Conservation (phyloP, 2,113 vertebrate species). For the Microcebus murinus region DNA sequence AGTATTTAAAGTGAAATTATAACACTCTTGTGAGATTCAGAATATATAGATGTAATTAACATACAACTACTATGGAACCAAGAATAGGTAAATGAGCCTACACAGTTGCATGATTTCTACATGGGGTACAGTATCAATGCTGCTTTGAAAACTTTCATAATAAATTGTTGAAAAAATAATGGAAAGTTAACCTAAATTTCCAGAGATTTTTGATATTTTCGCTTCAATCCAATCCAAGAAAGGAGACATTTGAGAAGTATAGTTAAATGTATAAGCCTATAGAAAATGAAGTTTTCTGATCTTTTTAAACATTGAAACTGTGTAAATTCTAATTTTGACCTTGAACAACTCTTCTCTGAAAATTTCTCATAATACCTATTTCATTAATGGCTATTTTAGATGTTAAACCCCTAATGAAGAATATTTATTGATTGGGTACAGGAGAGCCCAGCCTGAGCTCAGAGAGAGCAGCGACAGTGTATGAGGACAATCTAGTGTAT, state of each 20-base stretch:
- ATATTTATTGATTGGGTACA: neutral
- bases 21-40: neutral
- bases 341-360: neutral
- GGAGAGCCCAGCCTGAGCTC: neutral
- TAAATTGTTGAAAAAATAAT: neutral
- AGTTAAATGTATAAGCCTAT: neutral
- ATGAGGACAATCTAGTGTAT: neutral
- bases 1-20: constrained; percentile 12
- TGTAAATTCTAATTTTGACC: neutral
- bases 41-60: neutral
- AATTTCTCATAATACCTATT: neutral
- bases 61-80: neutral
- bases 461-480: neutral
- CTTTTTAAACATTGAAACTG: constrained; percentile 18
- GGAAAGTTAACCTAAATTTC: neutral
- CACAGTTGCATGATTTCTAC: neutral
- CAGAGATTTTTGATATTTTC: neutral
- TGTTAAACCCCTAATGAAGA: neutral
- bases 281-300: neutral
- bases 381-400: neutral
- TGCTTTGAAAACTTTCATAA: neutral
- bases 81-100: neutral
- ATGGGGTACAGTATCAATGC: neutral
- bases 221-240: neutral
- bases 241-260: neutral